Evolutionary conservation across 2,113 vertebrate species (phyloP).

Genomic region (Otocyon megalotis): DNA sequence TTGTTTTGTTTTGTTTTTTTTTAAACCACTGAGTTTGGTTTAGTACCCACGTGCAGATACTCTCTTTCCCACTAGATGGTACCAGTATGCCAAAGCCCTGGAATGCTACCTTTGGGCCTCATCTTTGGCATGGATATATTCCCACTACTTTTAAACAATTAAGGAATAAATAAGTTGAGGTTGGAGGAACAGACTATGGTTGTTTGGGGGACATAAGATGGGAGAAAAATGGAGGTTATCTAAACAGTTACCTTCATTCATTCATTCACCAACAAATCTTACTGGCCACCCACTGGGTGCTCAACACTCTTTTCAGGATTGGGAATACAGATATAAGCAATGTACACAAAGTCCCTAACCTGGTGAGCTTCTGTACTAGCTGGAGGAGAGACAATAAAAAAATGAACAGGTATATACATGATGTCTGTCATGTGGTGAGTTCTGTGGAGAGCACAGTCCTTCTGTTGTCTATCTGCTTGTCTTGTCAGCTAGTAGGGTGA

Average conservation of each 20-base stretch:
- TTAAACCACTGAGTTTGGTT: background rate
- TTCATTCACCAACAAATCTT: background rate
- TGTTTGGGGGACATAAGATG: background rate
- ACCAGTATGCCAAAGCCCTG: slow-evolving; percentile 53
- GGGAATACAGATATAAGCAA: background rate
- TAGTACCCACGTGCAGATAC: slow-evolving; percentile 15
- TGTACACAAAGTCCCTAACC: background rate
- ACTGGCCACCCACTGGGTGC: background rate
- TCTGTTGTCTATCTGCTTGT: background rate
- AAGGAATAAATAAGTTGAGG: background rate
- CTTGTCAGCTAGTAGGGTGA: background rate
- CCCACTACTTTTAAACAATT: background rate
- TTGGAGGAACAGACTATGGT: background rate
- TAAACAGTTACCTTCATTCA: background rate
- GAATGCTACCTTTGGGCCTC: background rate
- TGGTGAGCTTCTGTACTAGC: background rate
- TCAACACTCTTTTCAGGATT: background rate
- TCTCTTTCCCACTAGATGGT: slow-evolving; percentile 64
- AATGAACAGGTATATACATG: background rate
- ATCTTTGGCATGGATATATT: background rate
- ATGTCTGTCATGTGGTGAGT: background rate
- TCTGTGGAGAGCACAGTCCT: background rate
- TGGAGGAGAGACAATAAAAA: background rate
- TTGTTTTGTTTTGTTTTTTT: background rate
- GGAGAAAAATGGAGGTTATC: background rate